A percentile compares a stretch with the other conserved stretches of the same genome.
Evolutionary conservation across 2,113 vertebrate species (phyloP).

Genomic region (Tachysurus fulvidraco): DNA sequence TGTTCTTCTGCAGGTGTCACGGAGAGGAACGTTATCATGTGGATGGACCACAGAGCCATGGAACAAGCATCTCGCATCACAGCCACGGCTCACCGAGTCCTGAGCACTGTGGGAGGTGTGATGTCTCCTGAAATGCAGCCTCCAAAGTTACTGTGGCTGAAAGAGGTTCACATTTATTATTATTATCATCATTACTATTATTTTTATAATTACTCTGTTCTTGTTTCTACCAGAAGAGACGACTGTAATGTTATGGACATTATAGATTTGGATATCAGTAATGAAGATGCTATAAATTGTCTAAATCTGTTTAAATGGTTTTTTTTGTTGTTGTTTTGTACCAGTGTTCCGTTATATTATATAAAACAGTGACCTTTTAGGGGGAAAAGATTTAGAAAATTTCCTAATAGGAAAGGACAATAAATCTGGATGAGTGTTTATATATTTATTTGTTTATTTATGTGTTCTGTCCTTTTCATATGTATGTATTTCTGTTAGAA

Average conservation of each 20-base stretch:
- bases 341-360: neutral
- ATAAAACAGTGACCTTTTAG: neutral
- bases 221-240: neutral
- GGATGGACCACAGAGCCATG: conserved; percentile 93
- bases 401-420: neutral
- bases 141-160: conserved; percentile 94
- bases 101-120: conserved; percentile 83
- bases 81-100: conserved; percentile 74
- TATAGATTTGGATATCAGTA: neutral
- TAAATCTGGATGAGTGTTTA: neutral
- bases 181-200: too few relatives aligned
- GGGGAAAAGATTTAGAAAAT: neutral
- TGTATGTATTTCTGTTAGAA: conserved; percentile 58
- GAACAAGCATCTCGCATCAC: conserved; percentile 86
- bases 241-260: neutral
- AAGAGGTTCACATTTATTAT: conserved; percentile 72
- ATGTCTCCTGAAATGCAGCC: conserved; percentile 99
- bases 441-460: neutral
- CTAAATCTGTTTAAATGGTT: neutral
- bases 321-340: neutral
- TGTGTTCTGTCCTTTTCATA: conserved; percentile 13
- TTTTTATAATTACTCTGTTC: neutral
- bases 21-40: conserved; percentile 89
- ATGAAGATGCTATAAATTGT: neutral
- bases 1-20: conserved; percentile 67